Base-by-base conservation (phyloP, 2,888 invertebrate genomes). In the Leptopilina drosophilae region DNA sequence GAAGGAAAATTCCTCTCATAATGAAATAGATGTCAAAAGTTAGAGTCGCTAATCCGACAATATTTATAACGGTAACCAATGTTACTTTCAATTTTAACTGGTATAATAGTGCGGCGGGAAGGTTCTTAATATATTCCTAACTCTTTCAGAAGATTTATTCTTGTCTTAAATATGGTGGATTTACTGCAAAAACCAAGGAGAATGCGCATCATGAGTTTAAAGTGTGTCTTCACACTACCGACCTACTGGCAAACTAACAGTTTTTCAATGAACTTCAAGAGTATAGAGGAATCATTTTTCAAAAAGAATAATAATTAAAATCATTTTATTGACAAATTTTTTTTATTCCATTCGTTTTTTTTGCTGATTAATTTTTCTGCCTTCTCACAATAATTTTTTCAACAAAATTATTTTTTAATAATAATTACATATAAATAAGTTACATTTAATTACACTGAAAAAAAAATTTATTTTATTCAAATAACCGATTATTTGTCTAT, bases 21-120 rank as follows among this genome's bases (percentile, higher is more conserved):
- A 69, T 26, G 69, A 62, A 76, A 76, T 15, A 76, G 76, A 76
- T 64, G 64, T 14, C 15, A 46, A 33, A 64, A 49, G 69, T 20
- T 49, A 49, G 3, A 49, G 26, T 49, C 33, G 49, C 64, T 76
- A 62, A 76, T 76, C 76, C 76, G 20, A 64, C 40, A 76, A 76
- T 62, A 76, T 76, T 76, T 76, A 76, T 53, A 64, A 76, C 59
- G 8, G 40, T 20, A 8, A 42, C 64, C 69, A 59, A 56, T 49
- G 14, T 14, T 73, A 73, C 53, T 67, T 46, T 12, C 12, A 69
- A 69, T 49, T 73, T 14, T 8, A 73, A 73, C 56, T 53, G 49
- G 49, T 69, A 53, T 49, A 69, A 20, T 46, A 65, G 46, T 69
- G 20, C 20, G 49, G 20, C 20, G 49, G 9, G 46, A 11, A 11